These are phyloP conservation scores for Horisme vitalbata DNA, from an alignment of 2,888 invertebrate genomes.

Conservation along the genomic window DNA sequence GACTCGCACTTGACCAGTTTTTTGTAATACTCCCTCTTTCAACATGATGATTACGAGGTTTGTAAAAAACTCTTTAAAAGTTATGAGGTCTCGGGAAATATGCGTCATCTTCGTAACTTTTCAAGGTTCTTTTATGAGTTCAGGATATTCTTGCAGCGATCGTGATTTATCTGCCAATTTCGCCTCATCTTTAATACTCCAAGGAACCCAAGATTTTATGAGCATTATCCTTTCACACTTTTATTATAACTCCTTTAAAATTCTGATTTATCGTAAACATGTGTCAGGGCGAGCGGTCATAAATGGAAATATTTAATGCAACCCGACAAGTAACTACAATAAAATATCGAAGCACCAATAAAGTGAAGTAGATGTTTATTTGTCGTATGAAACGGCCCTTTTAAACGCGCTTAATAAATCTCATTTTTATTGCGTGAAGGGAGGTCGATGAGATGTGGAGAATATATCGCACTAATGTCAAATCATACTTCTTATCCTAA, in stretches of 20 bases:
- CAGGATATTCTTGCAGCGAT: slow-evolving; percentile 3
- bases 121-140: slow-evolving; percentile 14
- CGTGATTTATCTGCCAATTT: slow-evolving; percentile 19
- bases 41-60: slow-evolving; percentile 1
- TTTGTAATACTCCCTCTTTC: no score
- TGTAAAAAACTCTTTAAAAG: slow-evolving; percentile 10
- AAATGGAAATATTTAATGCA: slow-evolving; percentile 26
- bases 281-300: slow-evolving; percentile 23
- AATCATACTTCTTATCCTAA: no score
- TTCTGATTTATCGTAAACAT: slow-evolving; percentile 28
- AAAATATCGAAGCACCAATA: slow-evolving; percentile 36
- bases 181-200: slow-evolving; percentile 3
- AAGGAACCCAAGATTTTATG: slow-evolving; percentile 10
- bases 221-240: slow-evolving; percentile 13
- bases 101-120: slow-evolving; percentile 6
- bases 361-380: slow-evolving; percentile 37
- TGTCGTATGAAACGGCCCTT: slow-evolving; percentile 29
- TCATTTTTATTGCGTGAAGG: slow-evolving; percentile 29
- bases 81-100: slow-evolving; percentile 4
- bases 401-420: slow-evolving; percentile 32
- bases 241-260: slow-evolving; percentile 12
- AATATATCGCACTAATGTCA: no score
- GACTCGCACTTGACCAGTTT: no score
- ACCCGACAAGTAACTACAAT: slow-evolving; percentile 28
- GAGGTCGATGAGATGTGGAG: slow-evolving; percentile 12